A percentile compares a stretch with the other conserved stretches of the same genome.
Conservation (phyloP, 2,888 invertebrate genomes). For the Tyria jacobaeae region DNA sequence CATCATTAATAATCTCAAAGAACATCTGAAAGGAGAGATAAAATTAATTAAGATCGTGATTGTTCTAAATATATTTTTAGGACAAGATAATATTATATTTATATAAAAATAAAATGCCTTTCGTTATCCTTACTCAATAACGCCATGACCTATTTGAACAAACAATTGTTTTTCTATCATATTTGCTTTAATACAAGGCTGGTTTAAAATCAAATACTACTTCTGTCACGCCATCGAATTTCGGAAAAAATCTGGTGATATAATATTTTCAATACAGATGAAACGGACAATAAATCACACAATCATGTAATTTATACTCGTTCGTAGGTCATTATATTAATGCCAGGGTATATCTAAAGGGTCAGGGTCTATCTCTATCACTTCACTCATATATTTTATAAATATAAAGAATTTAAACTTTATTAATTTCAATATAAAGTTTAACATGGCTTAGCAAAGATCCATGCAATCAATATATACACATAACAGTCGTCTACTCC, state of each 20-base stretch:
- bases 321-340: conserved; percentile 26
- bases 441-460: conserved; percentile 1
- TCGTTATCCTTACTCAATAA: no score
- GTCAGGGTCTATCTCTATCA: no score
- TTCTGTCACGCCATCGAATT: no score
- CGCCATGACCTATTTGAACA: no score
- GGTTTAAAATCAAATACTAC: no score
- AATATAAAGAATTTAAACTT: conserved; percentile 27
- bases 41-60: conserved; percentile 13
- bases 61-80: conserved; percentile 7
- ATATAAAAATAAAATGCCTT: no score
- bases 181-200: no score
- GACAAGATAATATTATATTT: no score
- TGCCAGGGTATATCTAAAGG: conserved; percentile 27
- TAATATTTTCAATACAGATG: no score
- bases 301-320: conserved; percentile 13
- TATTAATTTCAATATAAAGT: neutral
- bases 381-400: no score
- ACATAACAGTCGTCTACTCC: conserved; percentile 48
- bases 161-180: no score
- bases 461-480: conserved; percentile 20
- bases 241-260: no score
- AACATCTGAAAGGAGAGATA: conserved; percentile 3
- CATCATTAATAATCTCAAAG: neutral
- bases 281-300: conserved; percentile 9